Percentiles rank a stretch among this genome's conserved stretches.
phyloP scores from a whole-genome alignment of 92 coral and sea anemone species.

The Palythoa heliodiscus region DNA sequence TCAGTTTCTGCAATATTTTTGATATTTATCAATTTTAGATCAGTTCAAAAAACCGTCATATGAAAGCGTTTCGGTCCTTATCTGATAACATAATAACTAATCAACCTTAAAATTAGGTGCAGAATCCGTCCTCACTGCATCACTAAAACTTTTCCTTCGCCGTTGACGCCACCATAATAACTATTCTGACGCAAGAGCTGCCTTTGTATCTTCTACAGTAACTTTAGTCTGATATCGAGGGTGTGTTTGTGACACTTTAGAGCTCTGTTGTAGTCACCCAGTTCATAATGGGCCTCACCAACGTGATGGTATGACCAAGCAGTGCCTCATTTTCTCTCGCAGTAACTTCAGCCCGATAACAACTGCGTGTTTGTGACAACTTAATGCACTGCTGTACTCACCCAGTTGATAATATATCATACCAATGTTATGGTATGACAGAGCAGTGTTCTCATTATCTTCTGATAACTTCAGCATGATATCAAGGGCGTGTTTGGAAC shows the following conservation, averaged over 20 bases:
- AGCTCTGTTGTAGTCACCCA: neutral
- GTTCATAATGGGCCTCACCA: neutral
- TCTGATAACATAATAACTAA: too few species aligned
- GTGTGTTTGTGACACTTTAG: neutral
- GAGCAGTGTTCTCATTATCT: neutral
- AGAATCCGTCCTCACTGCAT: too few species aligned
- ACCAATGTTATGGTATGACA: neutral
- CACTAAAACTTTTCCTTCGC: too few species aligned
- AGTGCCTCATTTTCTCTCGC: neutral
- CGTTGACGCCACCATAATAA: too few species aligned
- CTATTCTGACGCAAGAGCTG: too few species aligned
- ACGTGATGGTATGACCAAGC: neutral
- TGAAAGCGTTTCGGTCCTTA: too few species aligned
- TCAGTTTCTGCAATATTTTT: too few species aligned
- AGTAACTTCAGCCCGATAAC: neutral
- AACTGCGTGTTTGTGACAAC: neutral
- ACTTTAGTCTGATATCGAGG: neutral
- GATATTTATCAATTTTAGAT: too few species aligned
- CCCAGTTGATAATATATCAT: neutral
- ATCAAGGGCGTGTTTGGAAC: neutral
- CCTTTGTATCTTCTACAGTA: too few species aligned
- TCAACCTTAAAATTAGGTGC: too few species aligned
- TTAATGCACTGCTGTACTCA: neutral
- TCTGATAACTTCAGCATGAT: neutral
- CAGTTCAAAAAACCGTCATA: too few species aligned